These are phyloP conservation scores for Alcedo quadribrachys DNA, from an alignment of 2,797 vertebrate species.

Conservation along the genomic window DNA sequence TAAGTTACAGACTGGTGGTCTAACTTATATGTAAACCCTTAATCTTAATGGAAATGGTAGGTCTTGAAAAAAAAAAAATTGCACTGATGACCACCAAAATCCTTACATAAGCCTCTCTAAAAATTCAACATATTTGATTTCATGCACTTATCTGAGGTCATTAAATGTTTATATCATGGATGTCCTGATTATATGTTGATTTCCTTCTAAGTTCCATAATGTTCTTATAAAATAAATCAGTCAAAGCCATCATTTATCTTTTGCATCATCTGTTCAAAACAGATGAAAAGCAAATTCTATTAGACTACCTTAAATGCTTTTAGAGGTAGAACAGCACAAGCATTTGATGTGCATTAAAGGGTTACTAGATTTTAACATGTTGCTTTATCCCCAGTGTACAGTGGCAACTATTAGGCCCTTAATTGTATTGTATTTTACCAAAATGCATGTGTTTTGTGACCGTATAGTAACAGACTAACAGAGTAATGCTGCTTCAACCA, in stretches of 20 bases:
- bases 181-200: conserved; percentile 39
- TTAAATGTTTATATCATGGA: conserved; percentile 15
- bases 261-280: conserved; percentile 3
- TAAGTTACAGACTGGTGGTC: background rate
- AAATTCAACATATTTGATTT: background rate
- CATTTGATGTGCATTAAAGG: background rate
- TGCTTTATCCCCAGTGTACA: background rate
- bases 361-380: background rate
- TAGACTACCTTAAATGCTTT: background rate
- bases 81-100: background rate
- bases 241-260: conserved; percentile 17
- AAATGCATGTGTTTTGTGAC: background rate
- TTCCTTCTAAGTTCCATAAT: conserved; percentile 19
- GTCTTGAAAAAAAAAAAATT: background rate
- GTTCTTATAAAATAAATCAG: conserved; percentile 47
- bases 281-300: conserved; percentile 32
- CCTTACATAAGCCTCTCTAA: conserved; percentile 1
- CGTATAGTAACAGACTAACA: background rate
- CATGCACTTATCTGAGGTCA: background rate
- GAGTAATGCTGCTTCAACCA: background rate
- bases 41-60: conserved; percentile 22
- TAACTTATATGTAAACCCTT: background rate
- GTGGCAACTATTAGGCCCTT: background rate
- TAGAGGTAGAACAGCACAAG: conserved; percentile 4
- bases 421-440: background rate